Base-by-base conservation (phyloP, 2,113 vertebrate genomes). In the Nyctereutes procyonoides region DNA sequence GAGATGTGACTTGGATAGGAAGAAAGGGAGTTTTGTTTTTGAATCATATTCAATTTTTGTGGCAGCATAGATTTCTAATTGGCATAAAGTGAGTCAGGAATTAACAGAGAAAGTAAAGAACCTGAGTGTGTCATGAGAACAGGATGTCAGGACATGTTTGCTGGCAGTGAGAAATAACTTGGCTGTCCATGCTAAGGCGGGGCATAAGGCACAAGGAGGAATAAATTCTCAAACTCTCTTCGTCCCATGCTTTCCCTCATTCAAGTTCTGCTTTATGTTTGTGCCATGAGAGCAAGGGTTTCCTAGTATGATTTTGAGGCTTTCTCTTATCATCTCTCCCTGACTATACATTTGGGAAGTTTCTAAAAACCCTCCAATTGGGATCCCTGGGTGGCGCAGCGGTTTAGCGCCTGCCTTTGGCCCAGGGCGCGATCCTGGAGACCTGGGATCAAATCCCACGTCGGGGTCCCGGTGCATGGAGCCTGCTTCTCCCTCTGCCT, bases 31-130 rank as follows among this genome's bases (percentile, higher is more conserved):
- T 91, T 84, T 58, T 83, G 8, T 79, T 90, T 71, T 43, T 79
- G 48, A 94, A 13, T 93, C 71, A 67, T 43, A 71, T 69, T 93
- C 85, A 74, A 24, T 51, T 90, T 96, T 89, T 63, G 69, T 84
- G 63, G 74, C 62, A 69, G 73, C 84, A 85, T 17, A 43, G 35
- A 51, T 80, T 96, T 95, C 83, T 19, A 90, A 43, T 56, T 71
- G 83, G 63, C 65, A 55, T 55, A 80, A 65, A 89, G 32, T 82
- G 20, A 87, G 43, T 83, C 43, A 71, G 71, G 67, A 89, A 87
- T 71, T 74, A 69, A 81, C 22, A 95, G 60, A 93, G 88, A 95
- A 38, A 96, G n/a, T 16, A 58, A 85, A 89, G 60, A n/a, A 32
- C 20, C 69, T 16, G 24, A 65, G 58, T 15, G 8, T 56, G 35